phyloP scores from a whole-genome alignment of 2,888 invertebrate species.

The Calephelis perditalis region DNA sequence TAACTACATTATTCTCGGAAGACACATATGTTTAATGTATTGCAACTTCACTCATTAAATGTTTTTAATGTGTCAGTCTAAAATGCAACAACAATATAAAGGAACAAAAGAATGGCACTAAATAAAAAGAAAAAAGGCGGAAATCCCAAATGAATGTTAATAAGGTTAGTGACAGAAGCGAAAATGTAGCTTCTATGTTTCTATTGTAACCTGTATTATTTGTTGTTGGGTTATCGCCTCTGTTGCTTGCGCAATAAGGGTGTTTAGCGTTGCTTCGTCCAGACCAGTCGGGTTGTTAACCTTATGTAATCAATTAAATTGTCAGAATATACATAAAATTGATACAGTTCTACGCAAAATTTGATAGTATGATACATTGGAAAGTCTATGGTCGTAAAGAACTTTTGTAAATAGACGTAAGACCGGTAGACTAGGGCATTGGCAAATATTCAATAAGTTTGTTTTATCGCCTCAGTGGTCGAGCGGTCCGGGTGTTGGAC shows the following conservation, averaged over 20 bases:
- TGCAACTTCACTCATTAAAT: too few relatives aligned
- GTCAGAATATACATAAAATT: background rate
- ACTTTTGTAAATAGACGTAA: too few relatives aligned
- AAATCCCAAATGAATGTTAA: slow-evolving; percentile 25
- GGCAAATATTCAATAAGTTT: too few relatives aligned
- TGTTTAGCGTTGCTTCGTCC: slow-evolving; percentile 74
- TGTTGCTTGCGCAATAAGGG: slow-evolving; percentile 73
- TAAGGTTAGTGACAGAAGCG: slow-evolving; percentile 21
- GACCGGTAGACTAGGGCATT: too few relatives aligned
- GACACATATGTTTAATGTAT: background rate
- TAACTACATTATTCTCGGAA: background rate
- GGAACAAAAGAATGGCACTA: slow-evolving; percentile 11
- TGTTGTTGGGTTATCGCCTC: slow-evolving; percentile 76
- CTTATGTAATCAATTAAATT: slow-evolving; percentile 41
- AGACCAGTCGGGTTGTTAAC: slow-evolving; percentile 73
- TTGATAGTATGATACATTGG: too few relatives aligned
- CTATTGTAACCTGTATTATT: slow-evolving; percentile 66
- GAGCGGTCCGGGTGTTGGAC: too few relatives aligned
- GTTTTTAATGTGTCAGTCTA: background rate
- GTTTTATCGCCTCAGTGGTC: too few relatives aligned
- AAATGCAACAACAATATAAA: background rate
- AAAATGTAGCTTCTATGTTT: background rate
- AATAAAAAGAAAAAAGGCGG: slow-evolving; percentile 20
- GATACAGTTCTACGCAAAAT: background rate
- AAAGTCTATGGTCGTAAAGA: too few relatives aligned